Evolutionary conservation across 2,888 invertebrate genomes (phyloP), one percentile per base, ranked within the genome.

Genomic region (Clitarchus hookeri): DNA sequence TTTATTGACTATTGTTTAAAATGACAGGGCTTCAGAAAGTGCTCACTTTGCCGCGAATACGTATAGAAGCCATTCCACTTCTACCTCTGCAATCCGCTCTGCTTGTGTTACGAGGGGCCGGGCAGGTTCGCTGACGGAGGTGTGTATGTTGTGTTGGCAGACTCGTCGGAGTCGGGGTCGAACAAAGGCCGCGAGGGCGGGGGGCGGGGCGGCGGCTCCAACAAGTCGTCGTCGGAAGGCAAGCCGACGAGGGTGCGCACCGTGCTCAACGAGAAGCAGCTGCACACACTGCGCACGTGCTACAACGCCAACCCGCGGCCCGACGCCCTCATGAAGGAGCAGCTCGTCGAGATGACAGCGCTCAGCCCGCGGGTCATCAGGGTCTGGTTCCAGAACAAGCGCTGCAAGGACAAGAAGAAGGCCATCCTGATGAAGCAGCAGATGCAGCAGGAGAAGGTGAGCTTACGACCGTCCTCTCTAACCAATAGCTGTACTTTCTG

Each of bases 371-470:
- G 99, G 25, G 99, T 99, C 89, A 99, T 99, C 91, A 94, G 99
- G 90, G 99, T 99, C 87, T 99, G 99, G 99, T 99, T 99, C 94
- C 99, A 99, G 92, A 99, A 99, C 92, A 99, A 98, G 91, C 94
- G 98, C 88, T 98, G 98, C 93, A 98, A 98, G 92, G 98, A 98
- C 93, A 98, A 98, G 93, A 98, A 98, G 94, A 96, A 98, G 91
- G 98, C 98, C 86, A 96, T 99, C 85, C 96, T 98, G 90, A 96
- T 99, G 94, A 98, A 99, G 92, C 97, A 99, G 93, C 98, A 98
- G 92, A 98, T 98, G 95, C 97, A 98, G 90, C 98, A 98, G 91
- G 98, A 99, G 92, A 98, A 98, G 97, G 98, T 98, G 94, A 92
- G 92, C 36, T n/a, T n/a, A n/a, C n/a, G n/a, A n/a, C n/a, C n/a